Base-by-base conservation (phyloP, 2,888 invertebrate genomes). In the Malacosoma neustria region DNA sequence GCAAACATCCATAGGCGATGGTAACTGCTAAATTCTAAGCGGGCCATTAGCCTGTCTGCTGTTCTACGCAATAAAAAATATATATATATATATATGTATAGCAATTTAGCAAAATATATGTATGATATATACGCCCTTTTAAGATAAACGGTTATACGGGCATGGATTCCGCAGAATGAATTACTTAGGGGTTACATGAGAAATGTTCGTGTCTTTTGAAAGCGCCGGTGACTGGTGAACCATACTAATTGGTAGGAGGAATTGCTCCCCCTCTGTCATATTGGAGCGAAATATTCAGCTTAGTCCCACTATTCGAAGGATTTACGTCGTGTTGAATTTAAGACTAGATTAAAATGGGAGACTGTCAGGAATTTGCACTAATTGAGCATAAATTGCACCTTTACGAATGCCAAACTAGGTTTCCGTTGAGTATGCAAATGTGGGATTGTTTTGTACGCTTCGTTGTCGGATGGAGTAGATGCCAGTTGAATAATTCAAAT, bases 211-310 rank as follows among this genome's bases (percentile, higher is more conserved):
- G 60, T 57, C 48, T 57, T 47, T 49, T 49, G 69, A 68, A 64
- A 61, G 70, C 71, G 66, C 73, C 68, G 65, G 57, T 61, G 72
- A 75, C 73, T 68, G 65, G 57, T 61, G 72, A 75, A 72, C 70
- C 61, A 69, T 65, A 73, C 71, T 72, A 74, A 75, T 77, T 72
- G 67, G 59, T 52, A 52, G 58, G 54, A 51, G 59, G 61, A 54
- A 53, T 52, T 50, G 51, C 51, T 56, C 58, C 62, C 67, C 61
- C 63, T 60, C 61, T 60, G 60, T 61, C 59, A 68, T 63, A 61
- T 62, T 55, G 57, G 52, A 46, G 54, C 51, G 51, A 62, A 58
- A 54, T 58, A 57, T 57, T 63, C 51, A 49, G 54, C 51, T 61
- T 73, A 71, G 74, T 72, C 60, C 63, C 51, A 62, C 74, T 74